A percentile compares a stretch with the other conserved stretches of the same genome.
Evolutionary conservation across 2,888 invertebrate species (phyloP).

Genomic region (Caenorhabditis japonica): DNA sequence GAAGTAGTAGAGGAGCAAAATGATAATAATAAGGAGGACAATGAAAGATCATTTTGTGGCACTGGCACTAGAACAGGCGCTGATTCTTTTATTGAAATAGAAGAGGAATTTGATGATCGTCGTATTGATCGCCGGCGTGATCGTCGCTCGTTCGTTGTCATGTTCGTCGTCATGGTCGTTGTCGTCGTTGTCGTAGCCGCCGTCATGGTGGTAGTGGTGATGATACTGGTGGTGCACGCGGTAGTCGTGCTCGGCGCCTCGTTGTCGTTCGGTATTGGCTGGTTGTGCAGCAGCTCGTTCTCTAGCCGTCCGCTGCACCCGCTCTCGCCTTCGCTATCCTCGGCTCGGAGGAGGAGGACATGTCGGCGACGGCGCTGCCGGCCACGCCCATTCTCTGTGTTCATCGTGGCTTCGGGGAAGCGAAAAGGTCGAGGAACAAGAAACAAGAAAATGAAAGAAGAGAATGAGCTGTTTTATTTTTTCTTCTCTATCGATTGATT

Average conservation of each 20-base stretch:
- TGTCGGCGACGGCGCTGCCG: slow-evolving; percentile 20
- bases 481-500: slow-evolving; percentile 41
- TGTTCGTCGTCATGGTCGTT: slow-evolving; percentile 20
- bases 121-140: slow-evolving; percentile 44
- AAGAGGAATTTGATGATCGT: slow-evolving; percentile 20
- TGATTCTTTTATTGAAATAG: background rate
- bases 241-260: slow-evolving; percentile 13
- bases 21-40: slow-evolving; percentile 20
- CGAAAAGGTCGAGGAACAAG: slow-evolving; percentile 11
- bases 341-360: slow-evolving; percentile 21
- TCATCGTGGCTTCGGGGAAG: slow-evolving; percentile 18
- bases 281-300: slow-evolving; percentile 35
- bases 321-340: slow-evolving; percentile 7
- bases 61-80: background rate
- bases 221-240: background rate
- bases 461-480: too few species aligned
- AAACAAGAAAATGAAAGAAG: slow-evolving; percentile 1
- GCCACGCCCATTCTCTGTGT: slow-evolving; percentile 47
- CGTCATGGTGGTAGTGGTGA: slow-evolving; percentile 11
- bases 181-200: slow-evolving; percentile 38
- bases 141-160: slow-evolving; percentile 33
- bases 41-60: background rate
- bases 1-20: background rate
- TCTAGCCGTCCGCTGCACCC: slow-evolving; percentile 47
- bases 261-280: slow-evolving; percentile 49